Conservation (phyloP, 2,113 vertebrate species). For the Caranx ignobilis region DNA sequence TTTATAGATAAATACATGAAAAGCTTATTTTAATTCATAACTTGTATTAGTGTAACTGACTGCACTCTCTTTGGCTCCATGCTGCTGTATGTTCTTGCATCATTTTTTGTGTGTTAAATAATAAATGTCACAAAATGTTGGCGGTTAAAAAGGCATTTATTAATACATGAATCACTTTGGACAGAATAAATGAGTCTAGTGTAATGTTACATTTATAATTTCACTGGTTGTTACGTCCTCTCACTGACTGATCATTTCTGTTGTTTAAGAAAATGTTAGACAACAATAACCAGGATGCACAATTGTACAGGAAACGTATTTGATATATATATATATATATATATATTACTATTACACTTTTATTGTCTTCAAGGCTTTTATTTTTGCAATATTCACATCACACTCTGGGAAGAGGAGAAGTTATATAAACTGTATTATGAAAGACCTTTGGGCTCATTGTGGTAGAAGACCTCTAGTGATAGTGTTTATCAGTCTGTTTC, state of each 20-base stretch:
- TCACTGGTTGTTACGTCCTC: background rate
- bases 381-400: constrained; percentile 14
- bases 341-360: constrained; percentile 6
- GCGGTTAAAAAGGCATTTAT: constrained; percentile 46
- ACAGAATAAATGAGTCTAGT: constrained; percentile 29
- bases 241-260: background rate
- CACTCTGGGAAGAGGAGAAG: background rate
- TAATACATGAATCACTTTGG: constrained; percentile 4
- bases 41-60: too few relatives aligned
- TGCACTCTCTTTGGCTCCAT: background rate
- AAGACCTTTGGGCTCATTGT: constrained; percentile 5
- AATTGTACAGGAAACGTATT: background rate
- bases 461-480: background rate
- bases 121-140: constrained; percentile 38
- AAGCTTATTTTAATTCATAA: too few relatives aligned
- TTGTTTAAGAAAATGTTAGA: constrained; percentile 1
- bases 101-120: background rate
- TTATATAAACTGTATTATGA: background rate
- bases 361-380: background rate
- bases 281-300: background rate
- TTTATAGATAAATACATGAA: too few relatives aligned
- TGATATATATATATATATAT: too few relatives aligned
- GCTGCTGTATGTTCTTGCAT: background rate
- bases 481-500: constrained; percentile 48
- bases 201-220: background rate